Base-by-base conservation (phyloP, 2,888 invertebrate species). In the Camptogramma bilineatum region DNA sequence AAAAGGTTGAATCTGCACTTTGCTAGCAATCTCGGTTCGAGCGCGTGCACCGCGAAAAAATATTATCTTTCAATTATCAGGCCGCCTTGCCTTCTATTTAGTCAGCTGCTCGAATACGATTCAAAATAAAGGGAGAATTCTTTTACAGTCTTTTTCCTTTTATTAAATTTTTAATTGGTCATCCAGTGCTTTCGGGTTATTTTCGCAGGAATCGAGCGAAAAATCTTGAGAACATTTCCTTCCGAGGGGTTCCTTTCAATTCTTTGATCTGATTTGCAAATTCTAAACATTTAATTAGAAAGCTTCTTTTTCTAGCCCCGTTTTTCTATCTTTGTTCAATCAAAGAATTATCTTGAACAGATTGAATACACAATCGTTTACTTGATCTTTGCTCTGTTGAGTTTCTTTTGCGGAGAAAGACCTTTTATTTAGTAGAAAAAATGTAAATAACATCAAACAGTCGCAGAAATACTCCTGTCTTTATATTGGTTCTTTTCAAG, bases 31-130 rank as follows among this genome's bases (percentile, higher is more conserved):
- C 75, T 76, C 74, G 31, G 31, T 44, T 10, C 72, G 39, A 13
- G 76, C 55, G 70, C 78, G 76, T 83, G 81, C 82, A 82, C 73
- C 78, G 78, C 70, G 73, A 76, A 83, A 85, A 86, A 88, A 87
- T 87, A 87, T 87, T 87, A 85, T 88, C 84, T 83, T 87, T 87
- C 86, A 88, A 87, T 88, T 87, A 87, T 79, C 76, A 74, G 71
- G 74, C 81, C 76, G 78, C 80, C 80, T 77, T 77, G 70, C 70
- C 76, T 72, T 81, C 72, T 86, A 82, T 87, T 87, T 86, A 84
- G 84, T 79, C 86, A 87, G 84, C 82, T 83, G 82, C 69, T 70
- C 74, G 75, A 77, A 82, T 80, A 80, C 80, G 76, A 83, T 81
- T 82, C 76, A 81, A 85, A 85, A 86, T 84, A 85, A 84, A 79